Conservation (phyloP, 2,113 vertebrate species). For the Trachemys scripta region DNA sequence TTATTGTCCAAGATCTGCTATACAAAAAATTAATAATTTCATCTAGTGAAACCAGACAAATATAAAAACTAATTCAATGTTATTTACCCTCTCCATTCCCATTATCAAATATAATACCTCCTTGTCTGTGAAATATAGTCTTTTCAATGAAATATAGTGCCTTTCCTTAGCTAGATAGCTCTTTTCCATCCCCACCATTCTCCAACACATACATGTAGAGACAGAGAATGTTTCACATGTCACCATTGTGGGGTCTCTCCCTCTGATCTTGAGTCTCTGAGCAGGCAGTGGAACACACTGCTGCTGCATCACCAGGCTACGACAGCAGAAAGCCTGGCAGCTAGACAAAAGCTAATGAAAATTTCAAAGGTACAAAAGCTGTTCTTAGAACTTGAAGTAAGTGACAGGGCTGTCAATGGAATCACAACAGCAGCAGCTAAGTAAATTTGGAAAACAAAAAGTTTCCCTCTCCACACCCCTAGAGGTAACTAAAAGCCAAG, state of each 20-base stretch:
- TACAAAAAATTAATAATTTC: neutral
- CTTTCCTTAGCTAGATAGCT: neutral
- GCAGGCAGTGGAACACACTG: neutral
- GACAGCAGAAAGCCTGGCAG: slow-evolving; percentile 48
- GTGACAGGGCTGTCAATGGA: slow-evolving; percentile 50
- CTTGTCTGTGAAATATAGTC: neutral
- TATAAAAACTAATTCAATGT: neutral
- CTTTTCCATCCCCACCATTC: neutral
- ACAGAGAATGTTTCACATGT: neutral
- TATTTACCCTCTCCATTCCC: neutral
- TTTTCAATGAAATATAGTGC: neutral
- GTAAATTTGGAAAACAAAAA: neutral
- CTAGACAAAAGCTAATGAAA: slow-evolving; percentile 70
- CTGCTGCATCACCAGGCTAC: neutral
- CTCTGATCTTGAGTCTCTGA: neutral
- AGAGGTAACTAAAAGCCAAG: slow-evolving; percentile 18
- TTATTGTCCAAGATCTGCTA: neutral
- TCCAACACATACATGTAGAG: neutral
- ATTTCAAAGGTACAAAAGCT: slow-evolving; percentile 72
- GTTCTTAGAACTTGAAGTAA: slow-evolving; percentile 49
- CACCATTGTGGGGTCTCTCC: neutral
- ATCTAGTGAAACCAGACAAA: neutral
- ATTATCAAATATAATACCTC: neutral
- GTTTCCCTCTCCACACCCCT: neutral
- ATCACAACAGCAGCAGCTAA: slow-evolving; percentile 54